Conservation (phyloP, 2,888 invertebrate species). For the Ischnura elegans region DNA sequence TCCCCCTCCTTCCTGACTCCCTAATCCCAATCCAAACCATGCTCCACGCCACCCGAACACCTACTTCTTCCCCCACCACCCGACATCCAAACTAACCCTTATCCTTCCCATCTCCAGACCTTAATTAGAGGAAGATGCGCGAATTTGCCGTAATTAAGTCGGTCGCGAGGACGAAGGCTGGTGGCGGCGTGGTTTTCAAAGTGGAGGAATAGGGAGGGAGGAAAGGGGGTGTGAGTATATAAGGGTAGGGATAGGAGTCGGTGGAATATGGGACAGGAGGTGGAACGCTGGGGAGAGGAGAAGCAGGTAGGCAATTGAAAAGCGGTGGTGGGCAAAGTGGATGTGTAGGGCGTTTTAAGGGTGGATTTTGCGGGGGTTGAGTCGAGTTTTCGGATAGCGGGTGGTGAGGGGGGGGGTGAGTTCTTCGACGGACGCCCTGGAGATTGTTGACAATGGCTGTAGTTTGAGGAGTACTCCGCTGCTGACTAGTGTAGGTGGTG, state of each 20-base stretch:
- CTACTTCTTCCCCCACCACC: not conserved
- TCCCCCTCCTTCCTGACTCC: not conserved
- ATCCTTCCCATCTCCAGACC: conserved; percentile 39
- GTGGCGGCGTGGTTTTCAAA: conserved; percentile 36
- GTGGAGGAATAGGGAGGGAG: not conserved
- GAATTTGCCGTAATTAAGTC: conserved; percentile 65
- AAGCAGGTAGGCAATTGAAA: conserved; percentile 8
- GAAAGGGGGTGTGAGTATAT: not conserved
- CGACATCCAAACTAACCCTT: conserved; percentile 34
- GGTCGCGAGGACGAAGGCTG: conserved; percentile 55
- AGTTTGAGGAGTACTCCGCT: too few species aligned
- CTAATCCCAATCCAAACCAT: conserved; percentile 33
- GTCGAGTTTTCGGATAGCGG: too few species aligned
- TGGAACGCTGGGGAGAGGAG: not conserved
- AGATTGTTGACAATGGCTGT: not conserved
- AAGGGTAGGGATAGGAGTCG: too few species aligned
- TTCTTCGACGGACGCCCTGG: not conserved
- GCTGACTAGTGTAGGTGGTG: not conserved
- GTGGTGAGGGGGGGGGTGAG: not conserved
- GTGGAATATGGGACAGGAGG: not conserved
- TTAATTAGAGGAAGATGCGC: conserved; percentile 67
- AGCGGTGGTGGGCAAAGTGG: not conserved
- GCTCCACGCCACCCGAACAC: conserved; percentile 12
- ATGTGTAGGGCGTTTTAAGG: conserved; percentile 12
- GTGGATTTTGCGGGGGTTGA: not conserved